Conservation (phyloP, 1,140 invertebrate genomes). For the Spodoptera litura region DNA sequence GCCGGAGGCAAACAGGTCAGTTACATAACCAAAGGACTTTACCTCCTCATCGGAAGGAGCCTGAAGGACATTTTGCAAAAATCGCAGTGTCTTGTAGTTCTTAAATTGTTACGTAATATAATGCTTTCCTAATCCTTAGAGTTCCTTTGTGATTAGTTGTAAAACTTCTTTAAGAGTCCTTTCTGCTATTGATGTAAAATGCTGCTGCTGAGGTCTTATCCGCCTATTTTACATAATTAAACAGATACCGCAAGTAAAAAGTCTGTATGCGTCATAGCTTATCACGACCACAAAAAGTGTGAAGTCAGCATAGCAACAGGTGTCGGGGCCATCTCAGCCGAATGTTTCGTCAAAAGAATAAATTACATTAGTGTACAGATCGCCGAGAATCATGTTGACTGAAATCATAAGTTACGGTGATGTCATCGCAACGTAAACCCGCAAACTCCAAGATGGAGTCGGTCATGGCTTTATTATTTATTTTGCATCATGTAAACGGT, state of each 20-base stretch:
- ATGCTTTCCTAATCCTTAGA: background rate
- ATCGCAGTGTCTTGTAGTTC: slow-evolving; percentile 22
- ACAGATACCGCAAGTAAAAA: background rate
- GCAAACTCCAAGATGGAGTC: slow-evolving; percentile 69
- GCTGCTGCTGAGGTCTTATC: background rate
- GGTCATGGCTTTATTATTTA: slow-evolving; percentile 76
- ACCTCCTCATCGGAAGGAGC: background rate
- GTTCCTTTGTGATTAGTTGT: too few relatives aligned
- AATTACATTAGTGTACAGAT: slow-evolving; percentile 55
- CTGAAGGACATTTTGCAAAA: slow-evolving; percentile 20
- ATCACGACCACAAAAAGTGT: slow-evolving; percentile 20
- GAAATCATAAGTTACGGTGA: slow-evolving; percentile 81
- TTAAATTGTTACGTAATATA: background rate
- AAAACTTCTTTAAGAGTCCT: too few relatives aligned
- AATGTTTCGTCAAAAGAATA: slow-evolving; percentile 56
- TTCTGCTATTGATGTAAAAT: too few relatives aligned
- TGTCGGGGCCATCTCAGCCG: slow-evolving; percentile 28
- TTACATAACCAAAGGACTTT: slow-evolving; percentile 50
- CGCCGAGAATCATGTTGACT: slow-evolving; percentile 62
- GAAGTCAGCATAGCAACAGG: slow-evolving; percentile 68
- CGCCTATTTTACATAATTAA: slow-evolving; percentile 6
- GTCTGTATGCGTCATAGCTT: background rate
- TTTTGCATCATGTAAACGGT: slow-evolving; percentile 76
- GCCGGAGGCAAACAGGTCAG: slow-evolving; percentile 83
- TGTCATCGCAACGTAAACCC: slow-evolving; percentile 73